phyloP scores from a whole-genome alignment of 2,888 invertebrate species.

The Trichogramma evanescens region DNA sequence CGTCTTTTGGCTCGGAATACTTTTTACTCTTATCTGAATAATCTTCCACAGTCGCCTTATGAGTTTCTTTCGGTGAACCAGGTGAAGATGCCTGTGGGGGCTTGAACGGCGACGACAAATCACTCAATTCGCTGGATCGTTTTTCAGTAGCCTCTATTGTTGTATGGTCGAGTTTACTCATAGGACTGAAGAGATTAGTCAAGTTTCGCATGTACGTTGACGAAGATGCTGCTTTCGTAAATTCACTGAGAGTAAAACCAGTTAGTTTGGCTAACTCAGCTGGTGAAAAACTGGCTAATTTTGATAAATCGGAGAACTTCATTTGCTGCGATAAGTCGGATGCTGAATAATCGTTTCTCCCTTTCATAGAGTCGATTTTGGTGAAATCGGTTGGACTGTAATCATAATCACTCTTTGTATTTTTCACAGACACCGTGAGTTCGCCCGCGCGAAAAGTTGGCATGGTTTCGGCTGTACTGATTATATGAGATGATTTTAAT shows the following conservation, averaged over 20 bases:
- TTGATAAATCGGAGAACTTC: slow-evolving; percentile 42
- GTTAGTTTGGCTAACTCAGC: slow-evolving; percentile 42
- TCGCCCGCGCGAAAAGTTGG: slow-evolving; percentile 43
- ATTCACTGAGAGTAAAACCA: slow-evolving; percentile 41
- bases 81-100: slow-evolving; percentile 24
- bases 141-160: slow-evolving; percentile 29
- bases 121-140: slow-evolving; percentile 29
- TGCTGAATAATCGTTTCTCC: slow-evolving; percentile 37
- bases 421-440: slow-evolving; percentile 43
- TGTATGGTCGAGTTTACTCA: slow-evolving; percentile 35
- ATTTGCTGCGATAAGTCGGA: slow-evolving; percentile 41
- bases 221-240: slow-evolving; percentile 39
- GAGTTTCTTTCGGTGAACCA: slow-evolving; percentile 27
- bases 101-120: slow-evolving; percentile 29
- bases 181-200: slow-evolving; percentile 41
- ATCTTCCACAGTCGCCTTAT: slow-evolving; percentile 25
- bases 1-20: slow-evolving; percentile 26
- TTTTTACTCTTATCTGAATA: slow-evolving; percentile 32
- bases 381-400: slow-evolving; percentile 36
- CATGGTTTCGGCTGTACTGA: slow-evolving; percentile 32
- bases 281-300: slow-evolving; percentile 40
- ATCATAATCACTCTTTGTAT: slow-evolving; percentile 40
- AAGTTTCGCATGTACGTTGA: slow-evolving; percentile 42
- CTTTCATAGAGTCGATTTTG: slow-evolving; percentile 34
- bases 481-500: slow-evolving; percentile 11